Conservation (phyloP, 2,797 vertebrate genomes). For the Hafferia zeledoni region DNA sequence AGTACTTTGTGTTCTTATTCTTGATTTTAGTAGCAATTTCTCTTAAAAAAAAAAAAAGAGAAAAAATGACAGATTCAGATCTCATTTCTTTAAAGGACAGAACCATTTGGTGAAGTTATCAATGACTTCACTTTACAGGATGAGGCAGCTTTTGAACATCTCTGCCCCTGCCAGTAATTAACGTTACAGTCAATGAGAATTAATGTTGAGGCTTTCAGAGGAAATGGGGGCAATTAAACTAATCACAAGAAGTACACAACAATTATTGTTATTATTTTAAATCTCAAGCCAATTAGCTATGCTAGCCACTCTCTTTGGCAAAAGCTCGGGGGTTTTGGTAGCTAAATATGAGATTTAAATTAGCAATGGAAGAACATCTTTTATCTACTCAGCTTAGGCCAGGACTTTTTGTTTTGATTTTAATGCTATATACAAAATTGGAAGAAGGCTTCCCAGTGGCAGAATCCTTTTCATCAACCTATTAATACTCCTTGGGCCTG, state of each 20-base stretch:
- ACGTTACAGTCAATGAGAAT: constrained; percentile 36
- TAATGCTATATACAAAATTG: background rate
- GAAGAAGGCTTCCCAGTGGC: background rate
- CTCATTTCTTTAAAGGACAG: background rate
- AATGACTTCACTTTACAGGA: background rate
- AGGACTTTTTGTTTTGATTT: background rate
- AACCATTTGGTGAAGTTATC: background rate
- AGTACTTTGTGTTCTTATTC: background rate
- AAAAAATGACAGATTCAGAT: background rate
- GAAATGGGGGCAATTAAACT: constrained; percentile 58
- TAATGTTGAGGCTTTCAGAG: constrained; percentile 25
- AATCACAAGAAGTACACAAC: constrained; percentile 38
- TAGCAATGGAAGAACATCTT: background rate
- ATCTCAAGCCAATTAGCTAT: constrained; percentile 16
- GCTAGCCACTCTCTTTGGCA: constrained; percentile 27
- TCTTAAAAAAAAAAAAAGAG: background rate
- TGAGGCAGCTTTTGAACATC: background rate
- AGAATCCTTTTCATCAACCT: background rate
- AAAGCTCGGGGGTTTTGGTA: background rate
- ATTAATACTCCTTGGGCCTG: background rate
- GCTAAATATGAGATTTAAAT: constrained; percentile 20
- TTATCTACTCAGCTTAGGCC: background rate
- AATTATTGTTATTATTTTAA: constrained; percentile 49
- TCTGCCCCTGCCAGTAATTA: background rate
- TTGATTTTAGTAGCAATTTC: background rate